A percentile compares a stretch with the other conserved stretches of the same genome.
Evolutionary conservation across 2,797 vertebrate genomes (phyloP).

Genomic region (Pitangus sulphuratus): DNA sequence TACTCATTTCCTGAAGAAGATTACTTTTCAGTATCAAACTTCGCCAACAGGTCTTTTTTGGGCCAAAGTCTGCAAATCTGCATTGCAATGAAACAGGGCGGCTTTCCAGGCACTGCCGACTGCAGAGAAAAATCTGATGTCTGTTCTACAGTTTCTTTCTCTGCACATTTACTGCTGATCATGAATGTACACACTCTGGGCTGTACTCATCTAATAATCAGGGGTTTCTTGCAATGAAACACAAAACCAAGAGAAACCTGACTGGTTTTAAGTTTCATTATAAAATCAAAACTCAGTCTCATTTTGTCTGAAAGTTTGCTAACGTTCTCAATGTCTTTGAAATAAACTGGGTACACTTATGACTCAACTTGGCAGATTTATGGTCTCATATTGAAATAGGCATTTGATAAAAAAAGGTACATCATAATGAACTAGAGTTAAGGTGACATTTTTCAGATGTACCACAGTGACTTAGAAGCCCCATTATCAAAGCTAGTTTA

Average conservation of each 20-base stretch:
- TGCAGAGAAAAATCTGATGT: constrained; percentile 47
- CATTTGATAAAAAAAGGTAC: not conserved
- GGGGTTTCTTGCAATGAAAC: constrained; percentile 53
- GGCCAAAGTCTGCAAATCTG: constrained; percentile 60
- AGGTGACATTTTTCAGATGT: not conserved
- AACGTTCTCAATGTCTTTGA: not conserved
- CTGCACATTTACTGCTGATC: constrained; percentile 50
- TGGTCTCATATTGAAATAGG: not conserved
- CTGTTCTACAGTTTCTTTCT: constrained; percentile 37
- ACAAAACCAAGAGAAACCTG: constrained; percentile 66
- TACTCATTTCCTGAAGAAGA: constrained; percentile 79
- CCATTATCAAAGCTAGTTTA: not conserved
- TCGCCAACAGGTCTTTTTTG: constrained; percentile 61
- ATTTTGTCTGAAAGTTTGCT: constrained; percentile 28
- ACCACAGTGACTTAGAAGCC: not conserved
- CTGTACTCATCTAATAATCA: not conserved
- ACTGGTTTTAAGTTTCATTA: constrained; percentile 48
- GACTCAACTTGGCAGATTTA: constrained; percentile 10
- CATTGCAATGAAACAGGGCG: constrained; percentile 27
- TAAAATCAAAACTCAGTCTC: constrained; percentile 14
- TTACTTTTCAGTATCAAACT: constrained; percentile 77
- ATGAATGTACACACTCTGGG: not conserved
- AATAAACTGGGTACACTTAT: not conserved
- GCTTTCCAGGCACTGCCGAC: constrained; percentile 54
- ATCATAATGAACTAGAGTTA: not conserved